Conservation (phyloP, 1,140 invertebrate species). For the Bactericera cockerelli region DNA sequence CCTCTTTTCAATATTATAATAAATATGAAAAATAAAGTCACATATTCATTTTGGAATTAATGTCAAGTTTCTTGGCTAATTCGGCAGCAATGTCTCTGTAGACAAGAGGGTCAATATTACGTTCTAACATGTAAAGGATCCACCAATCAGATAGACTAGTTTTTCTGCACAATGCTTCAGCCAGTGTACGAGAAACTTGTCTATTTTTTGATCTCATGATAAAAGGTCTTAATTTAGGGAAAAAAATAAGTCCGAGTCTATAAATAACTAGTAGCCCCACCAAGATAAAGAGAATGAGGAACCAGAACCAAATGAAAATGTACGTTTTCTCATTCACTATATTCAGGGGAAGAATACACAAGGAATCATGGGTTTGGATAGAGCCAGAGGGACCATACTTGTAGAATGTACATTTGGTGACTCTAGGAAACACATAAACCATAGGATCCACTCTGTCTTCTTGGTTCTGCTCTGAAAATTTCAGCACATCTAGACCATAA, state of each 20-base stretch:
- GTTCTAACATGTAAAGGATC: constrained; percentile 70
- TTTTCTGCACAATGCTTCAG: constrained; percentile 51
- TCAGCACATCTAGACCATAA: constrained; percentile 62
- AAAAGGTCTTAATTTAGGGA: constrained; percentile 53
- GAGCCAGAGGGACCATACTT: constrained; percentile 72
- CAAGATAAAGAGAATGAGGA: constrained; percentile 47
- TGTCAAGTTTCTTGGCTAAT: constrained; percentile 53
- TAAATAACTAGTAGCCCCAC: constrained; percentile 52
- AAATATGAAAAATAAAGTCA: no score
- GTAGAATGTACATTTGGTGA: constrained; percentile 84
- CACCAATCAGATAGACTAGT: constrained; percentile 80
- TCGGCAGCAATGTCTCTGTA: constrained; percentile 62
- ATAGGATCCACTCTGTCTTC: constrained; percentile 70
- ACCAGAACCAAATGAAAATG: constrained; percentile 89
- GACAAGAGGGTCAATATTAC: constrained; percentile 73
- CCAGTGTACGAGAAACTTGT: constrained; percentile 51
- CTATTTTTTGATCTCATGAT: constrained; percentile 54
- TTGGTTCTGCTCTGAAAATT: constrained; percentile 57
- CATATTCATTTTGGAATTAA: constrained; percentile 9
- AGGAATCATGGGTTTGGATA: constrained; percentile 71
- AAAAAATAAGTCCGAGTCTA: constrained; percentile 46
- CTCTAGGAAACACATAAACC: constrained; percentile 74
- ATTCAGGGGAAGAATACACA: constrained; percentile 77
- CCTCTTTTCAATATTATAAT: no score
- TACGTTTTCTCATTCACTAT: constrained; percentile 90